Conservation (phyloP, 2,888 invertebrate species). For the Tachystola acroxantha region DNA sequence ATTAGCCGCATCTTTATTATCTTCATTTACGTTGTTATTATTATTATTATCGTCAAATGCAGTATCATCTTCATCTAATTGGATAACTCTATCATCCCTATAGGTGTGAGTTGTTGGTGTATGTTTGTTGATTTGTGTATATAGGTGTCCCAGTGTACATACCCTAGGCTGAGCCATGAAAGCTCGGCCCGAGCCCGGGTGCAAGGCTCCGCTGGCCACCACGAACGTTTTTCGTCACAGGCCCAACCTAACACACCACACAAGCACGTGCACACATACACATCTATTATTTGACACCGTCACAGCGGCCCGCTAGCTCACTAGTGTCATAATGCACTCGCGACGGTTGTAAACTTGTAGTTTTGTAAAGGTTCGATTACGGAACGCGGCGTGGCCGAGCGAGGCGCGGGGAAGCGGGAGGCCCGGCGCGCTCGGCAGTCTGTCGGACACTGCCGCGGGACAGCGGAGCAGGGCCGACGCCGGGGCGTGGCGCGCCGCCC, state of each 20-base stretch:
- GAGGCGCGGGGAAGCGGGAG: slow-evolving; percentile 75
- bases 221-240: slow-evolving; percentile 73
- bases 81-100: slow-evolving; percentile 29
- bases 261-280: slow-evolving; percentile 74
- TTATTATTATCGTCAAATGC: slow-evolving; percentile 29
- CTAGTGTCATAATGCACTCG: slow-evolving; percentile 77
- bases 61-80: slow-evolving; percentile 19
- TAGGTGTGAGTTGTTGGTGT: slow-evolving; percentile 25
- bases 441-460: slow-evolving; percentile 73
- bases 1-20: slow-evolving; percentile 11
- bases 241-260: slow-evolving; percentile 72
- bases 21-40: slow-evolving; percentile 8
- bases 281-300: slow-evolving; percentile 68
- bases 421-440: slow-evolving; percentile 78
- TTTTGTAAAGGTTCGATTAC: slow-evolving; percentile 51
- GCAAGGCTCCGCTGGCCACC: slow-evolving; percentile 77
- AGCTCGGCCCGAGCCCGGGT: slow-evolving; percentile 84
- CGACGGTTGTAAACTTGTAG: slow-evolving; percentile 52
- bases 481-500: slow-evolving; percentile 38
- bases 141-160: slow-evolving; percentile 78
- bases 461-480: slow-evolving; percentile 39
- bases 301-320: slow-evolving; percentile 77
- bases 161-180: slow-evolving; percentile 95
- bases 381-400: slow-evolving; percentile 73
- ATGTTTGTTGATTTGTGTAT: slow-evolving; percentile 21